Percentiles rank a stretch among this genome's conserved stretches.
Evolutionary conservation across 2,888 invertebrate genomes (phyloP).

Genomic region (Nomada fabriciana): DNA sequence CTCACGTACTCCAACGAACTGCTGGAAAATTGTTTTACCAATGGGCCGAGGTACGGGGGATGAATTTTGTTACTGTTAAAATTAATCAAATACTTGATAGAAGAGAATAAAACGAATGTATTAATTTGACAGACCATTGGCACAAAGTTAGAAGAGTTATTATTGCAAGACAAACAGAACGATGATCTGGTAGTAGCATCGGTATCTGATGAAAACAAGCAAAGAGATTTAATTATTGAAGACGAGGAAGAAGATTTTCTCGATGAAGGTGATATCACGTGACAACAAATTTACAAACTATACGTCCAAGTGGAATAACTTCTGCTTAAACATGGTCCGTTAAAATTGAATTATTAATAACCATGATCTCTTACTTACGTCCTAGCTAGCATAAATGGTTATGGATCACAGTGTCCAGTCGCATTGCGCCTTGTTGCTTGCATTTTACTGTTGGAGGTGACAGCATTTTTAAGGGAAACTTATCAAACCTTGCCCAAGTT

Average conservation of each 20-base stretch:
- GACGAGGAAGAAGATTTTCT: constrained; percentile 99
- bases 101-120: neutral
- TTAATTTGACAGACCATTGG: constrained; percentile 89
- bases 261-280: constrained; percentile 91
- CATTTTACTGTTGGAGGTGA: constrained; percentile 97
- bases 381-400: constrained; percentile 88
- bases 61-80: neutral
- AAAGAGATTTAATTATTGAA: constrained; percentile 91
- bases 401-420: constrained; percentile 94
- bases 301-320: no score
- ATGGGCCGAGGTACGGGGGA: constrained; percentile 92
- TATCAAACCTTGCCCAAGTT: constrained; percentile 94
- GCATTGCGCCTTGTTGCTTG: constrained; percentile 97
- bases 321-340: no score
- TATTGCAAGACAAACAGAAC: constrained; percentile 92
- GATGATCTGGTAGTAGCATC: constrained; percentile 89
- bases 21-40: constrained; percentile 99
- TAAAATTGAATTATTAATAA: neutral
- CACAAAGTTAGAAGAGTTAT: constrained; percentile 94
- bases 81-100: neutral
- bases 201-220: constrained; percentile 91
- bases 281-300: neutral
- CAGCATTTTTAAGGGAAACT: constrained; percentile 97
- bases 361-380: neutral
- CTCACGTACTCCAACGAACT: constrained; percentile 92